phyloP scores from a whole-genome alignment of 2,113 vertebrate species.

The Bagarius yarrelli region DNA sequence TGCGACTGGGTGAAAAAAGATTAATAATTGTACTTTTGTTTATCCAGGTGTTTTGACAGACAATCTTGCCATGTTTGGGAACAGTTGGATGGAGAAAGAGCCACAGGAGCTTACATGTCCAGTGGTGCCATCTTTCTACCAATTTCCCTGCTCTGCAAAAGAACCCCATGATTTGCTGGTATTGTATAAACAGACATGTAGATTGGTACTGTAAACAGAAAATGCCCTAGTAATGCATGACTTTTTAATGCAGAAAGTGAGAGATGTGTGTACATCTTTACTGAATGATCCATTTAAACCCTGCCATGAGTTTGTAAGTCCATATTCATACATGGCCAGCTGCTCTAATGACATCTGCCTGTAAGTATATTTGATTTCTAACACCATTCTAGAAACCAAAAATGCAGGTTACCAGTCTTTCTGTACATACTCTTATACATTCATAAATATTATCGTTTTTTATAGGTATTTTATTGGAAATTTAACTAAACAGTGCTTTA shows the following conservation, averaged over 20 bases:
- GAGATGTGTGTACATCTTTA: constrained; percentile 75
- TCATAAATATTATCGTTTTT: no score
- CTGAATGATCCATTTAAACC: constrained; percentile 79
- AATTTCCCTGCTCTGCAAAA: constrained; percentile 79
- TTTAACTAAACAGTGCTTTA: not conserved
- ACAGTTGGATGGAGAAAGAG: constrained; percentile 86
- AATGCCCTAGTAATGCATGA: not conserved
- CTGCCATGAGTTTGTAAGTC: constrained; percentile 91
- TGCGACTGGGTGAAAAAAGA: no score
- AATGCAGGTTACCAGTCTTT: not conserved
- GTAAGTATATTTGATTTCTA: constrained; percentile 73
- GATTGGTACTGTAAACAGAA: not conserved
- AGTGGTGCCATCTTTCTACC: constrained; percentile 63
- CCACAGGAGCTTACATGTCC: constrained; percentile 65
- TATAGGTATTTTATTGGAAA: not conserved
- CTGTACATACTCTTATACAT: not conserved
- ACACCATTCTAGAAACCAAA: not conserved
- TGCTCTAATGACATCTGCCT: constrained; percentile 92
- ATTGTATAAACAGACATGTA: not conserved
- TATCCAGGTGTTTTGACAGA: constrained; percentile 82
- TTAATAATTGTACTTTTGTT: not conserved
- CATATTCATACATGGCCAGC: constrained; percentile 87
- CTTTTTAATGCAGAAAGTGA: constrained; percentile 70
- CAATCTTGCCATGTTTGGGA: constrained; percentile 84
- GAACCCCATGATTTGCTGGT: constrained; percentile 75